Conservation (phyloP, 2,113 vertebrate genomes). For the Cochlearius cochlearius region DNA sequence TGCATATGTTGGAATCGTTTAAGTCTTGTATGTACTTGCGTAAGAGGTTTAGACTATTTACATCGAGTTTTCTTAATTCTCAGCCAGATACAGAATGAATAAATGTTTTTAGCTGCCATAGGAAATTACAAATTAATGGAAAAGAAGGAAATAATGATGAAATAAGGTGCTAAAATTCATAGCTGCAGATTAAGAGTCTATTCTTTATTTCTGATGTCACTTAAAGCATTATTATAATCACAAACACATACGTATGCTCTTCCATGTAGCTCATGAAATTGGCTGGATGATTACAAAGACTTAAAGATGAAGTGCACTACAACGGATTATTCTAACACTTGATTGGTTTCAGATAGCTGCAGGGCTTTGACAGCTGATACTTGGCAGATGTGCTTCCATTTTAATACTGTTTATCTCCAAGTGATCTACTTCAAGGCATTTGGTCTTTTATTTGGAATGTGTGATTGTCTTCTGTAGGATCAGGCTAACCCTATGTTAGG, state of each 20-base stretch:
- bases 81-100: not conserved
- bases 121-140: not conserved
- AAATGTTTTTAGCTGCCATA: not conserved
- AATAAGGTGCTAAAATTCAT: not conserved
- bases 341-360: slow-evolving; percentile 59
- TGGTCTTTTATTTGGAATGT: slow-evolving; percentile 30
- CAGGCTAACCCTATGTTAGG: not conserved
- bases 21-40: not conserved
- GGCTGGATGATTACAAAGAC: slow-evolving; percentile 40
- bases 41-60: not conserved
- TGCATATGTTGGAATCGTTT: not conserved
- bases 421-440: slow-evolving; percentile 46
- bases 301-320: slow-evolving; percentile 42
- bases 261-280: slow-evolving; percentile 1
- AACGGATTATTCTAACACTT: slow-evolving; percentile 39
- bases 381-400: slow-evolving; percentile 60
- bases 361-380: slow-evolving; percentile 48
- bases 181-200: not conserved
- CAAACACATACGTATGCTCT: not conserved
- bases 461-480: not conserved
- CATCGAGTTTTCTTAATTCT: not conserved
- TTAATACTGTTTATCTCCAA: slow-evolving; percentile 52
- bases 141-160: not conserved
- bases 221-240: slow-evolving; percentile 19
- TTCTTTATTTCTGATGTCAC: slow-evolving; percentile 13